phyloP scores from a whole-genome alignment of 2,797 vertebrate species.

The Lepidocolaptes lacrymiger region DNA sequence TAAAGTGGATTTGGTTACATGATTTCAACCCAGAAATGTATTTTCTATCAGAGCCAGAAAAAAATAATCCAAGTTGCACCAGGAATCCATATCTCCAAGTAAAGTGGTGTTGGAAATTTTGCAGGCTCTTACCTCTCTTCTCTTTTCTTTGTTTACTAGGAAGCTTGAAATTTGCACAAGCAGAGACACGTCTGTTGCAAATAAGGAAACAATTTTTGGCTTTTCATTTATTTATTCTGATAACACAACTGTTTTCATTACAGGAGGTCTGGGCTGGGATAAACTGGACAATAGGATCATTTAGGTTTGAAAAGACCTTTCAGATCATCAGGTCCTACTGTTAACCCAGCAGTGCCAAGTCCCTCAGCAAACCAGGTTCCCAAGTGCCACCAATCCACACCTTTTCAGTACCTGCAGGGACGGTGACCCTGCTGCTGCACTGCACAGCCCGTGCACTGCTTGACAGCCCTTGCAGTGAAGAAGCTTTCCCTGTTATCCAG shows the following conservation, averaged over 20 bases:
- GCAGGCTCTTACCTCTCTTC: not conserved
- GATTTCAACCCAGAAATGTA: not conserved
- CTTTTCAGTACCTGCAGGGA: not conserved
- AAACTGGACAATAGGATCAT: not conserved
- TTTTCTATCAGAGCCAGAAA: not conserved
- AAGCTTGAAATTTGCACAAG: not conserved
- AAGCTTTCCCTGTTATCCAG: not conserved
- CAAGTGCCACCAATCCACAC: rapidly evolving
- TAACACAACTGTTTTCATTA: not conserved
- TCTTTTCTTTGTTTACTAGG: not conserved
- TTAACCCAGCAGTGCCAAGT: not conserved
- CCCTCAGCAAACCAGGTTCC: not conserved
- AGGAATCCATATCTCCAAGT: not conserved
- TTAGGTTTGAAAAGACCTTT: not conserved
- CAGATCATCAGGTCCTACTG: not conserved
- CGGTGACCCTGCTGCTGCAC: not conserved
- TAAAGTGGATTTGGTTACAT: not conserved
- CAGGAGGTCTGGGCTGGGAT: not conserved
- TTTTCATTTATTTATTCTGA: not conserved
- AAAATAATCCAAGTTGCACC: not conserved
- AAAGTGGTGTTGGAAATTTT: not conserved
- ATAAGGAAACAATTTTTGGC: not conserved
- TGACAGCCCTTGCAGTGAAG: not conserved
- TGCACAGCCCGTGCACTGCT: not conserved
- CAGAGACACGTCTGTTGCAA: not conserved